These are phyloP conservation scores for Diplolepis rosae DNA, from an alignment of 2,888 invertebrate species.

Conservation along the genomic window DNA sequence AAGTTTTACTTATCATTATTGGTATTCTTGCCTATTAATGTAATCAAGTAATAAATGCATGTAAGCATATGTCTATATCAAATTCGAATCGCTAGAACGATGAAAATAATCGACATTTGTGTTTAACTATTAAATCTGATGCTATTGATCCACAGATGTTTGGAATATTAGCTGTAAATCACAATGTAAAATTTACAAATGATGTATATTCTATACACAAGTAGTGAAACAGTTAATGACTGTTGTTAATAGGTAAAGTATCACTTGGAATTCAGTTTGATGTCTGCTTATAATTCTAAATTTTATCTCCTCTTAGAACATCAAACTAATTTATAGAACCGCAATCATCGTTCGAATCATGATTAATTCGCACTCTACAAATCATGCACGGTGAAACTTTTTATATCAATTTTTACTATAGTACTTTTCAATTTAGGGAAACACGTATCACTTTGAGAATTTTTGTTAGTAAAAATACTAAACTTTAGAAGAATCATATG, in stretches of 20 bases:
- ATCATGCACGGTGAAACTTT: too few species aligned
- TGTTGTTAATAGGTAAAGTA: neutral
- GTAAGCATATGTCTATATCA: neutral
- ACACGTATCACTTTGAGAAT: too few species aligned
- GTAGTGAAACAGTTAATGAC: neutral
- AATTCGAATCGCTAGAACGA: slow-evolving; percentile 6
- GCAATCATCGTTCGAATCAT: neutral
- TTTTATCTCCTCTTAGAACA: neutral
- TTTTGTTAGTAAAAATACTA: neutral
- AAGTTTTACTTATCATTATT: neutral
- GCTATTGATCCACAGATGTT: neutral
- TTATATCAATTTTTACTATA: too few species aligned
- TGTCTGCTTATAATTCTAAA: neutral
- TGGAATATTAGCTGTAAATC: neutral
- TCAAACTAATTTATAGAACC: neutral
- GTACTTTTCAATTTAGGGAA: too few species aligned
- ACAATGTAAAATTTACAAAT: neutral
- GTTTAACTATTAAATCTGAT: slow-evolving; percentile 12
- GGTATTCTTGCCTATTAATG: neutral
- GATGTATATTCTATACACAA: neutral
- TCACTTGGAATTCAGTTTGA: neutral
- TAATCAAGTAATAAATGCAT: neutral
- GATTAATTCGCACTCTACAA: neutral
- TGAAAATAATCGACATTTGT: neutral
- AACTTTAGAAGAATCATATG: neutral